Percentiles rank a stretch among this genome's conserved stretches.
Evolutionary conservation across 1,140 invertebrate species (phyloP).

Genomic region (Coenobita brevimanus): DNA sequence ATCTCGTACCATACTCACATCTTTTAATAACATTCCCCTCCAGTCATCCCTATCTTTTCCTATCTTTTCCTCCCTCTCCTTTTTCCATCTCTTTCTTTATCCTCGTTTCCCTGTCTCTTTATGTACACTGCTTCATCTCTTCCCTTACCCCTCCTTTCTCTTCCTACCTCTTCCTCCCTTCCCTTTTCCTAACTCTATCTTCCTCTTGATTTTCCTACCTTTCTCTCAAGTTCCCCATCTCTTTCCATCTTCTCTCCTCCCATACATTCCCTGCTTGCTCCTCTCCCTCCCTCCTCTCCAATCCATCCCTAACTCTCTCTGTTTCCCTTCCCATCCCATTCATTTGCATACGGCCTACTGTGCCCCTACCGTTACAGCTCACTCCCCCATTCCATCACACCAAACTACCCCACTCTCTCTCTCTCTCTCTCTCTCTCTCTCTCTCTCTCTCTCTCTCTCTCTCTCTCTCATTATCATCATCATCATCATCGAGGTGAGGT

Average conservation of each 20-base stretch:
- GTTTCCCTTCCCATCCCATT: not conserved
- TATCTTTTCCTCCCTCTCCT: not conserved
- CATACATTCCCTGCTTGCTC: not conserved
- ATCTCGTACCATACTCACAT: not conserved
- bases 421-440: not conserved
- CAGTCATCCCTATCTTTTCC: not conserved
- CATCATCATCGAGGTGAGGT: too few species aligned
- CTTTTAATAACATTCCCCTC: not conserved
- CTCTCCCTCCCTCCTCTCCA: not conserved
- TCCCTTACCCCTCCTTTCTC: not conserved
- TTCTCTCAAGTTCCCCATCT: too few species aligned
- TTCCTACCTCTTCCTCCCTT: too few species aligned
- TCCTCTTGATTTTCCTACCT: not conserved
- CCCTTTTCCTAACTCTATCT: not conserved
- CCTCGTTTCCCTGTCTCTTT: not conserved
- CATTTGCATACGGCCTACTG: not conserved
- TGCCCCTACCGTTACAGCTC: not conserved
- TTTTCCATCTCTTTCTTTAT: not conserved
- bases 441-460: too few species aligned
- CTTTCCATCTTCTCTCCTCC: not conserved
- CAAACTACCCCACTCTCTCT: not conserved
- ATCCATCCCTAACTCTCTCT: not conserved
- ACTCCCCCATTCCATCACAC: not conserved
- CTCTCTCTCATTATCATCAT: too few species aligned
- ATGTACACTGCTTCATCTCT: not conserved